Conservation (phyloP, 2,888 invertebrate genomes). For the Lypha dubia region DNA sequence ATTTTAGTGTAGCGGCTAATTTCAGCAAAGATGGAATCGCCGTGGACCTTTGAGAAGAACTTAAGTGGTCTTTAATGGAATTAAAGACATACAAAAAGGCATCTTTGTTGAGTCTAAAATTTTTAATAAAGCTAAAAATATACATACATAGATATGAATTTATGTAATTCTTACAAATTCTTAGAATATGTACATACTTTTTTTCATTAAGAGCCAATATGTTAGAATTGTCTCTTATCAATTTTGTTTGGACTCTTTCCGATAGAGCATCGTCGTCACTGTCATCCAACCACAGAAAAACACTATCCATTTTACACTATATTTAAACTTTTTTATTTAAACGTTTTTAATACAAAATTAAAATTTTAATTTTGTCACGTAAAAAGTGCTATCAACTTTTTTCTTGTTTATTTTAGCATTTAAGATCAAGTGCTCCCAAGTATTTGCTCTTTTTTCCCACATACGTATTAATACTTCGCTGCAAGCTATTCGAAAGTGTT, state of each 20-base stretch:
- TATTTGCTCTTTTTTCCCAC: no score
- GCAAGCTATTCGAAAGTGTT: no score
- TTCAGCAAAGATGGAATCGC: slow-evolving; percentile 3
- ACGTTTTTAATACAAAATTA: no score
- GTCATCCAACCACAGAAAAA: background rate
- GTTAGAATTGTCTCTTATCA: slow-evolving; percentile 10
- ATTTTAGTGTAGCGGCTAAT: slow-evolving; percentile 11
- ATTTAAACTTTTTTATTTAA: no score
- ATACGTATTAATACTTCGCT: no score
- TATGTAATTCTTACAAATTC: background rate
- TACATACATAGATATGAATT: background rate
- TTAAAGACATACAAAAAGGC: slow-evolving; percentile 12
- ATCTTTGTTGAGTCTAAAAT: slow-evolving; percentile 3
- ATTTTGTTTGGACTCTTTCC: slow-evolving; percentile 15
- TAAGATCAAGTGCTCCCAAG: no score
- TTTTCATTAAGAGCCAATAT: slow-evolving; percentile 20
- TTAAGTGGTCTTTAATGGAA: background rate
- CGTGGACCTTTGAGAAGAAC: background rate
- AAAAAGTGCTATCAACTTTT: no score
- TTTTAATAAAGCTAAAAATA: slow-evolving; percentile 19
- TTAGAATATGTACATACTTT: slow-evolving; percentile 9
- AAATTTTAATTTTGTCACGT: no score
- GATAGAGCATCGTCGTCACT: background rate
- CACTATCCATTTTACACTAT: no score
- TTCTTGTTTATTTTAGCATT: no score